A percentile compares a stretch with the other conserved stretches of the same genome.
Evolutionary conservation across 2,888 invertebrate species (phyloP).

Genomic region (Thereva unica): DNA sequence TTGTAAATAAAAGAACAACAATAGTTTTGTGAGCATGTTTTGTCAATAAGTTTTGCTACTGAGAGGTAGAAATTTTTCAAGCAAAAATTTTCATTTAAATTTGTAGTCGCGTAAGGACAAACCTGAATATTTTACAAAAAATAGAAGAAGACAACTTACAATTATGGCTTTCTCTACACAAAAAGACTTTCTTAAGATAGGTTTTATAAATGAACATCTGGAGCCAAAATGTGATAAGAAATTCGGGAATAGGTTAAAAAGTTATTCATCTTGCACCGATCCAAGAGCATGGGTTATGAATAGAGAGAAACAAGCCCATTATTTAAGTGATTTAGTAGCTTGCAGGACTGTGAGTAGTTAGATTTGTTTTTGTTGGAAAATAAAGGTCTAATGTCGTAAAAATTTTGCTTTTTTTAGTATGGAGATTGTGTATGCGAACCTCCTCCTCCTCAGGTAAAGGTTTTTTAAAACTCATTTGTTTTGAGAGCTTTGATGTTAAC

Average conservation of each 20-base stretch:
- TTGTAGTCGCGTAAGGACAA: too few relatives aligned
- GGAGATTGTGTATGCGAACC: too few relatives aligned
- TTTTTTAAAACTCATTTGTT: too few relatives aligned
- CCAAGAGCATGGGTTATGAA: slow-evolving; percentile 53
- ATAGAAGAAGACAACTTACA: too few relatives aligned
- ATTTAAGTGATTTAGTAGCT: slow-evolving; percentile 52
- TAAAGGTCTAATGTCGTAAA: not conserved
- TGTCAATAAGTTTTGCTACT: too few relatives aligned
- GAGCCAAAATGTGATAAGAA: slow-evolving; percentile 47
- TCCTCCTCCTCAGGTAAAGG: too few relatives aligned
- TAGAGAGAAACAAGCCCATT: slow-evolving; percentile 50
- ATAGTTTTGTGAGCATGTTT: too few relatives aligned
- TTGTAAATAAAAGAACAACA: too few relatives aligned
- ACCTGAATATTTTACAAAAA: too few relatives aligned
- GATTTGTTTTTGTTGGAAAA: not conserved
- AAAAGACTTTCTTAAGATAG: slow-evolving; percentile 52
- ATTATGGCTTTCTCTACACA: slow-evolving; percentile 56
- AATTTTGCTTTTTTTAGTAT: not conserved
- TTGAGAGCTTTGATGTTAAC: too few relatives aligned
- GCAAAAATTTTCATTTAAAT: too few relatives aligned
- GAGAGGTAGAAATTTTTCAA: too few relatives aligned
- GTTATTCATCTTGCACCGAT: slow-evolving; percentile 51
- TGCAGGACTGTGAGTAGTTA: slow-evolving; percentile 46
- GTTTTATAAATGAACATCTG: slow-evolving; percentile 49
- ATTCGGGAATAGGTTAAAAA: slow-evolving; percentile 49